Evolutionary conservation across 2,888 invertebrate genomes (phyloP).

Genomic region (Sinhomidia bicolor): DNA sequence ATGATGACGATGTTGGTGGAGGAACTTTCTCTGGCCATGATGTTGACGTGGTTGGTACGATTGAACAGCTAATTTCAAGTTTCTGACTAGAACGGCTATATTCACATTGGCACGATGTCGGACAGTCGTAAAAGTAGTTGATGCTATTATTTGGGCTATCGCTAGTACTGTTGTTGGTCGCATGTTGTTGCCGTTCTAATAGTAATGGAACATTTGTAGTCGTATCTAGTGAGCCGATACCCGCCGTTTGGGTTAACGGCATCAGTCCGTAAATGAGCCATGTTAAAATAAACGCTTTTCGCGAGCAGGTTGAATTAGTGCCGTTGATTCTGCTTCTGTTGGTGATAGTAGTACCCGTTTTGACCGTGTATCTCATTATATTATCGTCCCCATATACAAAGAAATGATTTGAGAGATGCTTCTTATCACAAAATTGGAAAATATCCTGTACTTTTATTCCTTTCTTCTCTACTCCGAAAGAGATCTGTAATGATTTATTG

Average conservation of each 20-base stretch:
- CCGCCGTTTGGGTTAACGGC: constrained; percentile 53
- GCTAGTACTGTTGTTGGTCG: neutral
- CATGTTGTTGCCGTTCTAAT: neutral
- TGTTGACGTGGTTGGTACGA: neutral
- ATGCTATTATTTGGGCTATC: neutral
- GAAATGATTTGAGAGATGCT: neutral
- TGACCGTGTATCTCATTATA: constrained; percentile 42
- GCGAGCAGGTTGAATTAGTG: neutral
- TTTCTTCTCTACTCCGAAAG: neutral
- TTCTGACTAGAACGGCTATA: constrained; percentile 69
- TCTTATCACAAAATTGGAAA: neutral
- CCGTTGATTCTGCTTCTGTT: neutral
- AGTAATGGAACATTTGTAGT: constrained; percentile 17
- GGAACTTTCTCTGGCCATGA: neutral
- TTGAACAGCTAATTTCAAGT: constrained; percentile 67
- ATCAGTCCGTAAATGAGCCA: constrained; percentile 58
- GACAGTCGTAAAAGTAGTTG: constrained; percentile 58
- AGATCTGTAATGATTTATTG: neutral
- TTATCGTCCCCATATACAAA: constrained; percentile 45
- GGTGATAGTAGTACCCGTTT: constrained; percentile 38
- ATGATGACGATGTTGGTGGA: neutral
- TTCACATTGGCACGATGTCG: constrained; percentile 70
- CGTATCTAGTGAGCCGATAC: constrained; percentile 39
- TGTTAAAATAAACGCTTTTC: constrained; percentile 35
- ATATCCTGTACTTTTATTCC: neutral